Percentiles rank a stretch among this genome's conserved stretches.
These are phyloP conservation scores for Coreius guichenoti DNA, from an alignment of 2,797 vertebrate genomes.

Conservation along the genomic window DNA sequence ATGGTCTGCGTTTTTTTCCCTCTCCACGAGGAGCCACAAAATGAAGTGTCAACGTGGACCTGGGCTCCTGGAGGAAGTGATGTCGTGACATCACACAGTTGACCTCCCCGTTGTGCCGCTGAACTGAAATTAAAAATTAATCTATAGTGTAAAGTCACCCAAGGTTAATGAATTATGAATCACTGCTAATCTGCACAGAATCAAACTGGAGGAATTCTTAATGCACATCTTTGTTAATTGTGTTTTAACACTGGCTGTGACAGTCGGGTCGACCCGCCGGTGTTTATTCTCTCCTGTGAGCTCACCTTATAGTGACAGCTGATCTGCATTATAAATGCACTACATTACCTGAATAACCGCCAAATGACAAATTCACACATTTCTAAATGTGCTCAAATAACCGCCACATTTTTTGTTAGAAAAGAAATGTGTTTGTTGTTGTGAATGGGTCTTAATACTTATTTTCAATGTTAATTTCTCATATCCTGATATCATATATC, in stretches of 20 bases:
- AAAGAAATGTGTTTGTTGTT: background rate
- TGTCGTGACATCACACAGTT: constrained; percentile 46
- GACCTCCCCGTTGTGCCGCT: constrained; percentile 39
- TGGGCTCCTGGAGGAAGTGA: constrained; percentile 24
- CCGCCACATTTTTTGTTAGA: background rate
- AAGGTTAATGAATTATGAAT: constrained; percentile 62
- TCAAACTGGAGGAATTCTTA: constrained; percentile 58
- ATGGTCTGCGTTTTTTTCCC: background rate
- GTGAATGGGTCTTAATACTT: background rate
- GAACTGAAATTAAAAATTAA: constrained; percentile 60
- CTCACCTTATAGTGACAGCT: constrained; percentile 15
- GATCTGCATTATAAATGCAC: constrained; percentile 26
- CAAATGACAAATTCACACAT: background rate
- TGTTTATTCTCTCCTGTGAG: constrained; percentile 6
- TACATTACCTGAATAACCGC: background rate
- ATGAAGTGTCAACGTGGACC: constrained; percentile 33
- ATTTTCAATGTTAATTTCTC: background rate
- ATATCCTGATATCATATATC: too few relatives aligned
- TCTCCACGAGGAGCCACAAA: background rate
- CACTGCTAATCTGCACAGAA: constrained; percentile 57
- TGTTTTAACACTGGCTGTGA: constrained; percentile 54
- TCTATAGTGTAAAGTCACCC: constrained; percentile 55
- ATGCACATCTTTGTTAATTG: constrained; percentile 52
- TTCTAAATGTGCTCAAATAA: background rate
- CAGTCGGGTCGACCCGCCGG: constrained; percentile 24